Percentiles rank a stretch among this genome's conserved stretches.
phyloP scores from a whole-genome alignment of 2,113 vertebrate species.

The Penelope pileata region DNA sequence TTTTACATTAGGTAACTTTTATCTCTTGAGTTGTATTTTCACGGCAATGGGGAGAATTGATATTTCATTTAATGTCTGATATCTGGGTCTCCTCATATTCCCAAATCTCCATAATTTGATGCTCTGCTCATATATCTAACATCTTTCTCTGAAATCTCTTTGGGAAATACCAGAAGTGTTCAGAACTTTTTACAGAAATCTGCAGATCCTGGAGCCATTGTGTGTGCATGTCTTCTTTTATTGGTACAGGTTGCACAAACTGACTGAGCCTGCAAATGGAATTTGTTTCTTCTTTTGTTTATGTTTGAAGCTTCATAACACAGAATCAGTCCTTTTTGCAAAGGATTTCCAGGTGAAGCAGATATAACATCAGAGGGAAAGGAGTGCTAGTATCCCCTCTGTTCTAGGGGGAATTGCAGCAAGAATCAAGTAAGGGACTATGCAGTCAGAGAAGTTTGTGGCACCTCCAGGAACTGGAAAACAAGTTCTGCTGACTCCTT shows the following conservation, averaged over 20 bases:
- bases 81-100: neutral
- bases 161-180: neutral
- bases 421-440: neutral
- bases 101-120: neutral
- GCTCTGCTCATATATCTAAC: neutral
- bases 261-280: neutral
- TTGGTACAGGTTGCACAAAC: neutral
- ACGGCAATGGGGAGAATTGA: neutral
- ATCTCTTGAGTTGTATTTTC: neutral
- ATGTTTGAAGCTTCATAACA: neutral
- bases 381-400: neutral
- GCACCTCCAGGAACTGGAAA: neutral
- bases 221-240: neutral
- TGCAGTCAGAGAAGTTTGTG: neutral
- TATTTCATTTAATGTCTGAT: neutral
- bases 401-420: neutral
- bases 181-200: neutral
- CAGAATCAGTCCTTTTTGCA: neutral
- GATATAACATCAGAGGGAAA: neutral
- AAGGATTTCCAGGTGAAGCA: neutral
- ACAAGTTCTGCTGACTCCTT: neutral
- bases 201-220: neutral
- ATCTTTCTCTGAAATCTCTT: neutral
- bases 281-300: neutral
- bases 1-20: neutral